These are phyloP conservation scores for Griposia aprilina DNA, from an alignment of 2,888 invertebrate species.

Conservation along the genomic window DNA sequence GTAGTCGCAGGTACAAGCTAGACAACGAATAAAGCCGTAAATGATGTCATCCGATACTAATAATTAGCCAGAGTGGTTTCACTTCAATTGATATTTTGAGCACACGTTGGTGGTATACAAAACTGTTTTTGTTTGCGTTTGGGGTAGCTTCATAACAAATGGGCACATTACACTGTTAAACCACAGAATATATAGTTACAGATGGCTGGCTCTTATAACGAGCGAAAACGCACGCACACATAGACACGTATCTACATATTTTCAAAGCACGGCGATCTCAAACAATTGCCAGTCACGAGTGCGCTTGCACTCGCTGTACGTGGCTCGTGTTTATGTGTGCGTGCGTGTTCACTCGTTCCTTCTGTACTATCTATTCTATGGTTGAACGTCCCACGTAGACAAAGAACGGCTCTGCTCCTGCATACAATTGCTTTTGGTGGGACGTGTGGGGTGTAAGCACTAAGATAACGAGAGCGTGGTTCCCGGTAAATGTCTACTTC, in stretches of 20 bases:
- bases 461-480: constrained; percentile 21
- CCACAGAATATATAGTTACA: constrained; percentile 10
- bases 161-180: neutral
- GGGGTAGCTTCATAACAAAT: constrained; percentile 20
- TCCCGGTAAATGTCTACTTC: constrained; percentile 21
- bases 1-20: neutral
- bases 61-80: constrained; percentile 36
- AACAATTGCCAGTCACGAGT: neutral
- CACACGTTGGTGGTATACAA: constrained; percentile 9
- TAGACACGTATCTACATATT: neutral
- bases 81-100: constrained; percentile 30
- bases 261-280: neutral
- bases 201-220: neutral
- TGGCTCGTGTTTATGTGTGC: neutral
- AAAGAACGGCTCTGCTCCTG: constrained; percentile 16
- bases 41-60: constrained; percentile 7
- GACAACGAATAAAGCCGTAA: constrained; percentile 1
- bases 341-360: neutral
- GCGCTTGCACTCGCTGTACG: neutral
- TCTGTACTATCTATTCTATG: constrained; percentile 2
- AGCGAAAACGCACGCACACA: neutral
- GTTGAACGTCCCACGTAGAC: constrained; percentile 6
- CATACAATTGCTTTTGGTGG: constrained; percentile 27
- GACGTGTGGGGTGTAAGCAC: constrained; percentile 4
- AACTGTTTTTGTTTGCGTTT: constrained; percentile 41